Percentiles rank a stretch among this genome's conserved stretches.
phyloP scores from a whole-genome alignment of 2,888 invertebrate genomes.

The Aphodius granarius region DNA sequence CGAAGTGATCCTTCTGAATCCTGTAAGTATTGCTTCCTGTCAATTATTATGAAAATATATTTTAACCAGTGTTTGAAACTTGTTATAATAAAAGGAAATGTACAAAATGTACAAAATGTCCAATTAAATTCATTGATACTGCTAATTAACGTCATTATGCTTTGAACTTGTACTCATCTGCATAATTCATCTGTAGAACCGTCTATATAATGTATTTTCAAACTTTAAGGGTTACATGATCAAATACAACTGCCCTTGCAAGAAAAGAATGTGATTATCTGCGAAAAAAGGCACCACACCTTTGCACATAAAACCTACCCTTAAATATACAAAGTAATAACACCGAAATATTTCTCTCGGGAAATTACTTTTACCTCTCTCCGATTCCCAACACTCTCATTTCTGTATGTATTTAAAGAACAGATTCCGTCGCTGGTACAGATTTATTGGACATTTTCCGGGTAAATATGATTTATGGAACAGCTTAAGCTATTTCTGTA shows the following conservation, averaged over 20 bases:
- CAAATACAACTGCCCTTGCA: no score
- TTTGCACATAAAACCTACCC: neutral
- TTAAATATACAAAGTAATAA: neutral
- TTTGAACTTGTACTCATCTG: no score
- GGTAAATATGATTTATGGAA: neutral
- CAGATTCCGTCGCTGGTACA: neutral
- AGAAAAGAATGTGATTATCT: neutral
- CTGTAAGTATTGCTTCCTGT: constrained; percentile 59
- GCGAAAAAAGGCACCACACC: no score
- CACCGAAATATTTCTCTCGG: neutral
- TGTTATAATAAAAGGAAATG: no score
- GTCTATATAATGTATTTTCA: no score
- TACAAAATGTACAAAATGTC: no score
- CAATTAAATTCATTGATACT: neutral
- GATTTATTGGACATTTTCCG: neutral
- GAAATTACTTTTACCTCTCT: neutral
- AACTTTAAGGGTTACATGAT: no score
- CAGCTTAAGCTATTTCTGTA: no score
- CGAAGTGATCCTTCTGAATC: constrained; percentile 52
- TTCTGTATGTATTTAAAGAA: neutral
- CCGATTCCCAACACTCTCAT: neutral
- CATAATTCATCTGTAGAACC: no score
- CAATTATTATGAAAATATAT: no score
- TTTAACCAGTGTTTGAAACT: no score
- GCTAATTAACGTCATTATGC: no score